Evolutionary conservation across 2,113 vertebrate species (phyloP).

Genomic region (Oenanthe oenanthe): DNA sequence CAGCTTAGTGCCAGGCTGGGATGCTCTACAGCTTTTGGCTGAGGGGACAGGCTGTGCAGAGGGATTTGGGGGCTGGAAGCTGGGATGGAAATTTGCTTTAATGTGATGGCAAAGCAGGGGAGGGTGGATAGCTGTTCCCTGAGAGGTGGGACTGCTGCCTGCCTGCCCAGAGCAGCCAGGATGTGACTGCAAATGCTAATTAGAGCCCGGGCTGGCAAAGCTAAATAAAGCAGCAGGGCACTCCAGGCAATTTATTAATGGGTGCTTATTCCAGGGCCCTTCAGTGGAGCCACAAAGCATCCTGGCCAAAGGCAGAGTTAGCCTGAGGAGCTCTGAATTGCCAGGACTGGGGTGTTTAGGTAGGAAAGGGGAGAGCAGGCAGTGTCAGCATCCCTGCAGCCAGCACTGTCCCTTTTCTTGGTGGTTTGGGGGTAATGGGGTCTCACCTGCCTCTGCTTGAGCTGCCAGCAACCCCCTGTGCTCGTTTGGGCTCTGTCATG

Average conservation of each 20-base stretch:
- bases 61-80: not conserved
- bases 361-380: not conserved
- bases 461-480: not conserved
- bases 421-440: rapidly evolving
- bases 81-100: not conserved
- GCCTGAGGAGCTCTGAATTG: not conserved
- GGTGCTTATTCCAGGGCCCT: slow-evolving; percentile 9
- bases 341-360: not conserved
- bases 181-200: not conserved
- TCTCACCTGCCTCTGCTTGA: not conserved
- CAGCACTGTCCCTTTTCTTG: not conserved
- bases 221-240: slow-evolving; percentile 35
- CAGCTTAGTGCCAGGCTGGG: not conserved
- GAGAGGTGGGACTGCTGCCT: not conserved
- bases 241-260: slow-evolving; percentile 27
- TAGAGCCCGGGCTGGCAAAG: not conserved
- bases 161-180: not conserved
- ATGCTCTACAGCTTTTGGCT: not conserved
- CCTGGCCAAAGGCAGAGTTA: not conserved
- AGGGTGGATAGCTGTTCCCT: not conserved
- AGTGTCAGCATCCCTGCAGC: not conserved
- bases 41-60: not conserved
- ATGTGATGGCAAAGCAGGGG: not conserved
- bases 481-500: rapidly evolving
- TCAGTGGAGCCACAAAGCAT: not conserved